Base-by-base conservation (phyloP, 2,888 invertebrate species). In the Notodonta ziczac region DNA sequence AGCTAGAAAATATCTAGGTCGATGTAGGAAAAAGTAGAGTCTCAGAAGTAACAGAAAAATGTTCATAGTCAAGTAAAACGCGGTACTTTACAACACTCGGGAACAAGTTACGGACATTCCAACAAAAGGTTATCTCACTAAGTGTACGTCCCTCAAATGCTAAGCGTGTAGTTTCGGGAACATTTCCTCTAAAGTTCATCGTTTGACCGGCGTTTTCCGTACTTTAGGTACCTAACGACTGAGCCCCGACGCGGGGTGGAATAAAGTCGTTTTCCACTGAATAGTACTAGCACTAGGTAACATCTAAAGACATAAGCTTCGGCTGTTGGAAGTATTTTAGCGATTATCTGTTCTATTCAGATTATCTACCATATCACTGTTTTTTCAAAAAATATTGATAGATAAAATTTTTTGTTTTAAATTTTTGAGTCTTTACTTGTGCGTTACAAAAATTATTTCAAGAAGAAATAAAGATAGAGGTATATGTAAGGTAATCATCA, bases 181-280 rank as follows among this genome's bases (percentile, higher is more conserved):
- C 74, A 74, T 82, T 83, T 78, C 77, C 67, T 76, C 65, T 78
- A 80, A 84, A 83, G 77, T 82, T 84, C 66, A 73, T 81, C 78
- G 70, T 77, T 83, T 76, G 71, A 72, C 79, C 73, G 78, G 74
- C 71, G 74, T 76, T 81, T 81, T 77, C 78, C 77, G 73, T 79
- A 74, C 76, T 76, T 78, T 72, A 67, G 70, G 74, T 80, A 76
- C 75, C 62, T 61, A 52, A 58, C 62, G 63, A 68, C 69, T 68
- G 72, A 78, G 80, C 79, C 81, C 77, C 77, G 82, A 74, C 73
- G 74, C 72, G 69, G 67, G 69, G 74, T 72, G 63, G 73, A 77
- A 82, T 83, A 73, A 79, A 84, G 78, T 70, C 72, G 73, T 81
- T 78, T 70, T 74, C 64, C 65, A 77, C 65, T 70, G 65, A 73